Base-by-base conservation (phyloP, 2,797 vertebrate species). In the Parambassis ranga region DNA sequence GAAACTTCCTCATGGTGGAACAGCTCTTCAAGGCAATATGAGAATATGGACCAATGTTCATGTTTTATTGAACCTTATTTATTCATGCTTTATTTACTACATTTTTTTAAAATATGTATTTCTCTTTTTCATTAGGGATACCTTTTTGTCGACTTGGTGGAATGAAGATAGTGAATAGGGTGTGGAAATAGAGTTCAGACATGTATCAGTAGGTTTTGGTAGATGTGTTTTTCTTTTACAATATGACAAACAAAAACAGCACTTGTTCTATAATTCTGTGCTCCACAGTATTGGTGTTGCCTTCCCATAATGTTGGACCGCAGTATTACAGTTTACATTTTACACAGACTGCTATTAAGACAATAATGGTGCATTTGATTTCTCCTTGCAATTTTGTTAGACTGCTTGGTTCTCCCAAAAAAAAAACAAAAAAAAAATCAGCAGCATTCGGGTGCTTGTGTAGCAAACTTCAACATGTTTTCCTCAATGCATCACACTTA, bases 21-120 rank as follows among this genome's bases (percentile, higher is more conserved):
- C 69, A 39, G 69, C 83, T 86, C 81, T 44, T 49, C 23, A 55
- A 65, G 84, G 85, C 88, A 88, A 89, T 87, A 87, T 81, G 80
- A 87, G 84, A 84, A 89, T 74, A 81, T 52, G 81, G 77, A 87
- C 77, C 55, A 68, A 65, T 82, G 84, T 85, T 89, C 82, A 87
- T 80, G 65, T 89, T 87, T 88, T 89, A 87, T 83, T 89, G 85
- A 86, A 86, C 86, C 82, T 89, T 79, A 87, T 88, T 85, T 79
- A 79, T 66, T 77, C 65, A 74, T 86, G 72, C 67, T 69, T 73
- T 76, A 70, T 41, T 81, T 65, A 61, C 52, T 62, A 24, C 58
- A 65, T 77, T 77, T 86, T 71, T 82, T 72, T 41, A n/a, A n/a
- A n/a, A 71, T 77, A 74, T 71, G 37, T 72, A 64, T 82, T 62